These are phyloP conservation scores for Lutjanus erythropterus DNA, from an alignment of 2,113 vertebrate genomes.

Conservation along the genomic window DNA sequence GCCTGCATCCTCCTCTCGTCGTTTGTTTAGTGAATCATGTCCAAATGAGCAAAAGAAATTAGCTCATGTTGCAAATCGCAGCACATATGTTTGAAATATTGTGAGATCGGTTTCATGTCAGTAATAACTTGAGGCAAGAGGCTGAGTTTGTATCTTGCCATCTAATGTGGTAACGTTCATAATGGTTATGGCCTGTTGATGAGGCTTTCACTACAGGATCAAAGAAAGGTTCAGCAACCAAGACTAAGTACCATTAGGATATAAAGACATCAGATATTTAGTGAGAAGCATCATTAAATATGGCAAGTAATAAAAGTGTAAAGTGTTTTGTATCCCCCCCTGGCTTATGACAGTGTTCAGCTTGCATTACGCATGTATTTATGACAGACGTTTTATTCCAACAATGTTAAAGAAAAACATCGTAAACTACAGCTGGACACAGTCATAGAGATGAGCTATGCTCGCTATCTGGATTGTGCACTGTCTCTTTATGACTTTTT, in stretches of 20 bases:
- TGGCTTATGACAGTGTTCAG: constrained; percentile 20
- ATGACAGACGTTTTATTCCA: constrained; percentile 55
- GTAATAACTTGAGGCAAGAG: not conserved
- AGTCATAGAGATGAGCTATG: constrained; percentile 66
- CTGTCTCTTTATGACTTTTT: constrained; percentile 68
- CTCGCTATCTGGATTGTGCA: constrained; percentile 41
- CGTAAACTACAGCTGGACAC: constrained; percentile 30
- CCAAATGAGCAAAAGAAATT: not conserved
- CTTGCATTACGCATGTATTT: constrained; percentile 45
- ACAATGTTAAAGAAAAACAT: constrained; percentile 37
- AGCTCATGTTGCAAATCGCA: constrained; percentile 1
- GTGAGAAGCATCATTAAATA: constrained; percentile 33
- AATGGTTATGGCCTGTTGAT: not conserved
- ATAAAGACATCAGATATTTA: constrained; percentile 1
- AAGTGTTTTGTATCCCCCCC: not conserved
- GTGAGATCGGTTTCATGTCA: not conserved
- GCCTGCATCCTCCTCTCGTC: not conserved
- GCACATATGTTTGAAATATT: not conserved
- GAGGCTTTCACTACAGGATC: not conserved
- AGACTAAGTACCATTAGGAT: not conserved
- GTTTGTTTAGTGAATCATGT: not conserved
- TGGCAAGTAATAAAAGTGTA: not conserved
- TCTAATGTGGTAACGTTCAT: not conserved
- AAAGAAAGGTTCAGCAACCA: not conserved
- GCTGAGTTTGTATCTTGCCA: not conserved